Evolutionary conservation across 1,140 invertebrate species (phyloP).

Genomic region (Bombus haemorrhoidalis): DNA sequence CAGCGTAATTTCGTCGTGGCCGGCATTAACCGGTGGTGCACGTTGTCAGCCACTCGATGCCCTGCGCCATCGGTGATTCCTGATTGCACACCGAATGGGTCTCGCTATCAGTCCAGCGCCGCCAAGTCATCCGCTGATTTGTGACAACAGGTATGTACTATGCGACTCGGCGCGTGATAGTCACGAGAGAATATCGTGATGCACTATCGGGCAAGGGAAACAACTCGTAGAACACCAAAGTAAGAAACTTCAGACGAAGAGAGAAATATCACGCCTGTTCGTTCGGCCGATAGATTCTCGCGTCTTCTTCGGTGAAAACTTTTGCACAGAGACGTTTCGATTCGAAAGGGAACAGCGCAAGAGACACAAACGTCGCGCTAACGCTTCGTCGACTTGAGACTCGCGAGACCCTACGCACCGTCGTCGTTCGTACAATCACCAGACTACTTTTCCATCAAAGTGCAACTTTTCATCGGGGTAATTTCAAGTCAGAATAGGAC

Average conservation of each 20-base stretch:
- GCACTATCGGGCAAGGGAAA: background rate
- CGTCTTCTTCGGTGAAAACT: background rate
- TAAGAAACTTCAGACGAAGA: background rate
- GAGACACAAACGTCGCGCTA: background rate
- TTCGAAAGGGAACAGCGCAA: background rate
- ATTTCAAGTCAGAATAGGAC: too few species aligned
- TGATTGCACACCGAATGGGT: conserved; percentile 24
- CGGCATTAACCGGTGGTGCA: conserved; percentile 42
- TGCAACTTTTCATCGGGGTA: too few species aligned
- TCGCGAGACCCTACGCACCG: background rate
- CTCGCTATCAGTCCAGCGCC: background rate
- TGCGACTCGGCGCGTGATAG: background rate
- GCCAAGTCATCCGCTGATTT: background rate
- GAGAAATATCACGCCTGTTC: too few species aligned
- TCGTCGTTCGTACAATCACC: background rate
- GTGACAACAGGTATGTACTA: background rate
- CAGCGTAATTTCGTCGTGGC: conserved; percentile 47
- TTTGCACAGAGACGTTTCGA: background rate
- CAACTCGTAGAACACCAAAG: background rate
- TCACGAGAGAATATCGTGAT: background rate
- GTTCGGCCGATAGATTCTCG: background rate
- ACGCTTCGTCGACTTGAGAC: background rate
- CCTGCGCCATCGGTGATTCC: conserved; percentile 29
- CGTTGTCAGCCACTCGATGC: conserved; percentile 28
- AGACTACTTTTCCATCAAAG: conserved; percentile 4